Evolutionary conservation across 2,113 vertebrate genomes (phyloP).

Genomic region (Uropsilus gracilis): DNA sequence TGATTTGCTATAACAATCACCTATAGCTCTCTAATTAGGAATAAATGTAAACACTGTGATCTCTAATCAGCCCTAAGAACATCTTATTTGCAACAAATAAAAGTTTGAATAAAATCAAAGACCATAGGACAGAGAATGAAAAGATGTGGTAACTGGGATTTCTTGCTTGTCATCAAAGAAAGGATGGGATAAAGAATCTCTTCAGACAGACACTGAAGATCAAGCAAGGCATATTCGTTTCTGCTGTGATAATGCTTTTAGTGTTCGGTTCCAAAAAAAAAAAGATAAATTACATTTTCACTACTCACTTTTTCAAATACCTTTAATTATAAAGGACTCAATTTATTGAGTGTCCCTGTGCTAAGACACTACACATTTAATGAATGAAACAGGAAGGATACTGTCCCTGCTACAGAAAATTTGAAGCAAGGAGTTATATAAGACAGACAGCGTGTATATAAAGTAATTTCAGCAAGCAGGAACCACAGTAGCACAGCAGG

Average conservation of each 20-base stretch:
- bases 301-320: neutral
- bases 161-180: neutral
- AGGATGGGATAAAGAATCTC: neutral
- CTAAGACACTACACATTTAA: neutral
- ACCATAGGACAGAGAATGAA: neutral
- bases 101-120: neutral
- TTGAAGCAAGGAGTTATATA: neutral
- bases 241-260: neutral
- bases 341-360: neutral
- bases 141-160: neutral
- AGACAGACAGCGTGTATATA: neutral
- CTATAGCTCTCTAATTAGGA: neutral
- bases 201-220: neutral
- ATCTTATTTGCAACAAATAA: neutral
- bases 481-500: neutral
- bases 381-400: rapidly evolving
- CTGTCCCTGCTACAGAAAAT: neutral
- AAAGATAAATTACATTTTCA: neutral
- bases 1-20: neutral
- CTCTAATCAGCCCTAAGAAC: neutral
- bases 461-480: neutral
- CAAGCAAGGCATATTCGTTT: neutral
- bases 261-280: neutral
- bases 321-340: neutral
- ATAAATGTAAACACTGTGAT: neutral